phyloP scores from a whole-genome alignment of 2,888 invertebrate species.

The Cataglyphis cursor region DNA sequence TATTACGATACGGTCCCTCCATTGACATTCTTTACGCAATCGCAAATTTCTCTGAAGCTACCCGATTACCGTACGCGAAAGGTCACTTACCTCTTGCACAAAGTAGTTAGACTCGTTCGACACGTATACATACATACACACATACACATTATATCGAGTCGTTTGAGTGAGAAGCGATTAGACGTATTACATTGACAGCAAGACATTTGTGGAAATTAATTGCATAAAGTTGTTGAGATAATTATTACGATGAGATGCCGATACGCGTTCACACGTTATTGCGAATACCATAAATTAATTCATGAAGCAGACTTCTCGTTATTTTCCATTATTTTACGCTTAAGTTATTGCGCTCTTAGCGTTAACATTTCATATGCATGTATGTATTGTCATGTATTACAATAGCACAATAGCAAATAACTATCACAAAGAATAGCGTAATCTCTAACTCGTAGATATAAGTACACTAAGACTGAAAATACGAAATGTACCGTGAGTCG shows the following conservation, averaged over 20 bases:
- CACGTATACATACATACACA: background rate
- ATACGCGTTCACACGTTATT: background rate
- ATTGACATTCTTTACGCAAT: constrained; percentile 75
- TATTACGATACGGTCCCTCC: constrained; percentile 56
- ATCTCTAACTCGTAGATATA: background rate
- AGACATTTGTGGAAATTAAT: constrained; percentile 45
- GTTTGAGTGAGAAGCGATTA: constrained; percentile 9
- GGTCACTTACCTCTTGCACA: constrained; percentile 64
- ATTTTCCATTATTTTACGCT: background rate
- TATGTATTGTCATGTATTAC: background rate
- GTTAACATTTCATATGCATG: background rate
- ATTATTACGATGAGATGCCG: constrained; percentile 1
- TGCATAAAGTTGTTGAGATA: constrained; percentile 1
- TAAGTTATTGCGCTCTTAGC: background rate
- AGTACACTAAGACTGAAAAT: background rate
- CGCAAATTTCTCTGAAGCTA: constrained; percentile 59
- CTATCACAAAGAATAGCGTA: background rate
- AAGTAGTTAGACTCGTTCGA: constrained; percentile 49
- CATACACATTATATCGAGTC: background rate
- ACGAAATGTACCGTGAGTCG: background rate
- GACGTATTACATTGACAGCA: constrained; percentile 8
- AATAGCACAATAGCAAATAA: background rate
- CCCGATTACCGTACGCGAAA: constrained; percentile 65
- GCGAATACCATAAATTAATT: constrained; percentile 30
- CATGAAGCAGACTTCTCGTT: constrained; percentile 17